These are phyloP conservation scores for Lethrus apterus DNA, from an alignment of 1,140 invertebrate genomes.

Conservation along the genomic window DNA sequence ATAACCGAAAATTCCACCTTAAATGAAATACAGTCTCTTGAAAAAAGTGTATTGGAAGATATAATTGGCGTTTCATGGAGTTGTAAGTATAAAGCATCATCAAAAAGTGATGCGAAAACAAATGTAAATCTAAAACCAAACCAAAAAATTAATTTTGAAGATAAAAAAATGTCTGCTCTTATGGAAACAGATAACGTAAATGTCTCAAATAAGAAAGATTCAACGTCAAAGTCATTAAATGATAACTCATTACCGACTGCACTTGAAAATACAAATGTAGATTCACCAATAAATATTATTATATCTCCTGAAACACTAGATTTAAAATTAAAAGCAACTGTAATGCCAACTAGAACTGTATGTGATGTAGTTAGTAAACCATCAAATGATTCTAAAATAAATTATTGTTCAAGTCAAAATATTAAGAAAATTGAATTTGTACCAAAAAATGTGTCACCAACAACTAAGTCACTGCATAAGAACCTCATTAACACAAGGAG, in stretches of 20 bases:
- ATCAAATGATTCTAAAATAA: neutral
- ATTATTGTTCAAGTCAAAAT: neutral
- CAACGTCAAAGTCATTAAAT: neutral
- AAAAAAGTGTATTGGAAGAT: conserved; percentile 6
- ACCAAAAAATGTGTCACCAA: too few species aligned
- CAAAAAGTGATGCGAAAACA: neutral
- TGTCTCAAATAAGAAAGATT: neutral
- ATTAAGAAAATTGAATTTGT: too few species aligned
- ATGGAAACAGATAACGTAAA: neutral
- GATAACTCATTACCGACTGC: neutral
- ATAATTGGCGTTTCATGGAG: conserved; percentile 5
- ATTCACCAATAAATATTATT: too few species aligned
- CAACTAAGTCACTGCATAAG: conserved; percentile 4
- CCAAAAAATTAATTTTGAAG: too few species aligned
- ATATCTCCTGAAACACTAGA: too few species aligned
- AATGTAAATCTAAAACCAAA: neutral
- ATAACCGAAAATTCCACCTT: neutral
- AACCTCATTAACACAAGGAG: neutral
- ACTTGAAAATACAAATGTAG: too few species aligned
- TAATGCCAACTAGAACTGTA: neutral
- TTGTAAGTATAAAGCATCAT: too few species aligned
- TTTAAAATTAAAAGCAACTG: too few species aligned
- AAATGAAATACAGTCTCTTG: neutral
- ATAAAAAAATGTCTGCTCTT: too few species aligned
- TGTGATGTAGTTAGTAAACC: neutral